These are phyloP conservation scores for Zaprionus africanus DNA, from an alignment of 1,140 invertebrate species.

Conservation along the genomic window DNA sequence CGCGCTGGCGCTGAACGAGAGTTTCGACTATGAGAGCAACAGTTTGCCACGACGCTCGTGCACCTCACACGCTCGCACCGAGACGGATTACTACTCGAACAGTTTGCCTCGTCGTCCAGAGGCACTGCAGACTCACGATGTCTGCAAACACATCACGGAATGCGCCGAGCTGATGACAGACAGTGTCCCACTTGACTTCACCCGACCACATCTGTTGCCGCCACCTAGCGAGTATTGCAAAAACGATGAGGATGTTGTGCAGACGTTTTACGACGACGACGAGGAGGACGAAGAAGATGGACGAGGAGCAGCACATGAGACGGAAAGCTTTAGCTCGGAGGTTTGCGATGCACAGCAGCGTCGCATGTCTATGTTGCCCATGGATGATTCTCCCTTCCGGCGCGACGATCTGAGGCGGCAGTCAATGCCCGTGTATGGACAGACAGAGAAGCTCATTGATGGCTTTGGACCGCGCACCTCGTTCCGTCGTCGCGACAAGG, in stretches of 20 bases:
- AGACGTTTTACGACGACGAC: constrained; percentile 84
- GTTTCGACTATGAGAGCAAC: constrained; percentile 81
- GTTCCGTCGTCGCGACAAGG: constrained; percentile 68
- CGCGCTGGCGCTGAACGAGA: constrained; percentile 66
- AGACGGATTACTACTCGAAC: constrained; percentile 75
- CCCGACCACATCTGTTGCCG: constrained; percentile 67
- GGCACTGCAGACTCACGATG: constrained; percentile 62
- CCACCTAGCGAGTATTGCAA: constrained; percentile 78
- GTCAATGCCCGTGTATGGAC: constrained; percentile 77
- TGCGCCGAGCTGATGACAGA: constrained; percentile 73
- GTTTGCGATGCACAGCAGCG: constrained; percentile 51
- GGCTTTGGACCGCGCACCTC: constrained; percentile 72
- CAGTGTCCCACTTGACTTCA: constrained; percentile 70
- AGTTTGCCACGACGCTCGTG: constrained; percentile 76
- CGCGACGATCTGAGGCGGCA: constrained; percentile 72
- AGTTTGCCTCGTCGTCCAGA: constrained; percentile 73
- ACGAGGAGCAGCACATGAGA: constrained; percentile 40
- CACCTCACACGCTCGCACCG: constrained; percentile 67
- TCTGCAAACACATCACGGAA: constrained; percentile 79
- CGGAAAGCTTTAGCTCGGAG: constrained; percentile 63
- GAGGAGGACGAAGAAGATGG: constrained; percentile 85
- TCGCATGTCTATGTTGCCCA: constrained; percentile 73
- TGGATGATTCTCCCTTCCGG: constrained; percentile 70
- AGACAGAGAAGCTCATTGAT: constrained; percentile 78
- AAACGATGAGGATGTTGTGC: constrained; percentile 70